Percentiles rank a stretch among this genome's conserved stretches.
Conservation (phyloP, 2,888 invertebrate genomes). For the Rhagonycha lutea region DNA sequence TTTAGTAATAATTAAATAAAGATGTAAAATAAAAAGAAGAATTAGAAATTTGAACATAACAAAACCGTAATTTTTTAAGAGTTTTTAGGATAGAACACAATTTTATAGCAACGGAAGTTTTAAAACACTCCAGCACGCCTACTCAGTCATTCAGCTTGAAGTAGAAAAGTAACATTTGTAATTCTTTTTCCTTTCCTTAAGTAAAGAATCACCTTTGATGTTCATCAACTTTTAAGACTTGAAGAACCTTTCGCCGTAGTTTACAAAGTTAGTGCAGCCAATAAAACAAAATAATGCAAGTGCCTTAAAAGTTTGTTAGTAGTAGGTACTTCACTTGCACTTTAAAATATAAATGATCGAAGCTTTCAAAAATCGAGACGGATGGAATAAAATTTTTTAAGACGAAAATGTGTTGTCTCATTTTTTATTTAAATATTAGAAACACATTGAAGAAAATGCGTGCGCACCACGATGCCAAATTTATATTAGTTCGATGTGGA, state of each 20-base stretch:
- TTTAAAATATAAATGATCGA: background rate
- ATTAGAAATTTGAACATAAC: background rate
- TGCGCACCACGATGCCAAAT: constrained; percentile 12
- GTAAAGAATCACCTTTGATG: background rate
- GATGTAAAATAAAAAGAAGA: background rate
- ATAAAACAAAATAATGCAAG: background rate
- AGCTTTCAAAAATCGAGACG: background rate
- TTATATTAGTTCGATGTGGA: constrained; percentile 22
- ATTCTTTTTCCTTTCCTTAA: background rate
- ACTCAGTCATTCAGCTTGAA: background rate
- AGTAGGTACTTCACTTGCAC: background rate
- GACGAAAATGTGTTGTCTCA: background rate
- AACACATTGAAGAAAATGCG: constrained; percentile 5
- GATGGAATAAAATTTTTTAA: background rate
- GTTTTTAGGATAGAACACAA: background rate
- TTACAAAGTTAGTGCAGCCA: background rate
- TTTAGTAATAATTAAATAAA: background rate
- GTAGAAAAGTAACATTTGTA: background rate
- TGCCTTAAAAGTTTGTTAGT: background rate
- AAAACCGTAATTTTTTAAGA: background rate
- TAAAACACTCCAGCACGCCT: background rate
- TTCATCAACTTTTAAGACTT: background rate
- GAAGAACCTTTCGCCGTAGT: background rate
- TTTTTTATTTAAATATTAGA: background rate
- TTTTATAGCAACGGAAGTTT: background rate